Conservation (phyloP, 2,797 vertebrate genomes). For the Periophthalmus magnuspinnatus region DNA sequence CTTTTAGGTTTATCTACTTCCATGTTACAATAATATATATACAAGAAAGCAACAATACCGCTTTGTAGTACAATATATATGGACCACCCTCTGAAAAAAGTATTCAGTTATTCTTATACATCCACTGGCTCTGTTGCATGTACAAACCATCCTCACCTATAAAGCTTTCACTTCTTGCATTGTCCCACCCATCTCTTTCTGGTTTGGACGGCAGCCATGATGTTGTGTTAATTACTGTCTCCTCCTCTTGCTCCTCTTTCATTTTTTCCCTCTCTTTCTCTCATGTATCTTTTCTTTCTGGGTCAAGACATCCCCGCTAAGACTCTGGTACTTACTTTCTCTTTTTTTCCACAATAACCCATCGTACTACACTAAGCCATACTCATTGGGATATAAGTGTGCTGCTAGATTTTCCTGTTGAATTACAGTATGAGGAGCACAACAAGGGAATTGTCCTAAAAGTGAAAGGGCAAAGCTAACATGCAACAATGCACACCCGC, state of each 20-base stretch:
- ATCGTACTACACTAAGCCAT: conserved; percentile 11
- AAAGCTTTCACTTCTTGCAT: conserved; percentile 28
- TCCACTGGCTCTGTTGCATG: conserved; percentile 17
- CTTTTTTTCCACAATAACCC: conserved; percentile 17
- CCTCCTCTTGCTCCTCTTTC: conserved; percentile 21
- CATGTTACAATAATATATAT: too few relatives aligned
- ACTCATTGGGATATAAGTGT: conserved; percentile 12
- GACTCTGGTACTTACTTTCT: conserved; percentile 8
- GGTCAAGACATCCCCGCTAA: conserved; percentile 34
- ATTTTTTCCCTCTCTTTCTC: conserved; percentile 20
- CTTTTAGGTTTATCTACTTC: too few relatives aligned
- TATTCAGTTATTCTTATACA: conserved; percentile 29
- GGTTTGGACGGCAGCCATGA: conserved; percentile 38
- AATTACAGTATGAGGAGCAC: conserved; percentile 13
- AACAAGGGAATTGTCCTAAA: conserved; percentile 17
- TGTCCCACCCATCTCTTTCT: conserved; percentile 30
- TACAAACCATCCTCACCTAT: conserved; percentile 35
- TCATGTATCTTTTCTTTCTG: conserved; percentile 49
- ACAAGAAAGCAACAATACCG: background rate
- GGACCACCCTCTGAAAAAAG: background rate
- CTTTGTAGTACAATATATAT: background rate
- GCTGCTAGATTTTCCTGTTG: conserved; percentile 23
- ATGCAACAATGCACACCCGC: conserved; percentile 27
- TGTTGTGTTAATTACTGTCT: conserved; percentile 47
- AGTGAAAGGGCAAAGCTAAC: conserved; percentile 20